A percentile compares a stretch with the other conserved stretches of the same genome.
These are phyloP conservation scores for Bradypus variegatus DNA, from an alignment of 2,797 vertebrate genomes.

Conservation along the genomic window DNA sequence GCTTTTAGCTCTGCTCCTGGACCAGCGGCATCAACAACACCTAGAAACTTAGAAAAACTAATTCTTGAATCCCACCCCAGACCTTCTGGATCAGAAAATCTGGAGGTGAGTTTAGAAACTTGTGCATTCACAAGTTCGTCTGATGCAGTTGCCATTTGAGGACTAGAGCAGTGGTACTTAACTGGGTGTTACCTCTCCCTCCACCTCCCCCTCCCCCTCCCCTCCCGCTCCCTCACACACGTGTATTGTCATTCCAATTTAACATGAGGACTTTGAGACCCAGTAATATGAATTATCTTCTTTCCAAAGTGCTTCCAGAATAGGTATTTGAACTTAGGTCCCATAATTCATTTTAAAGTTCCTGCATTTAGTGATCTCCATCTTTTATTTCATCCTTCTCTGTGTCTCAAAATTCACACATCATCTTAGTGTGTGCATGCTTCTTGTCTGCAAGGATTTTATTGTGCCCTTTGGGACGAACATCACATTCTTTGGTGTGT, in stretches of 20 bases:
- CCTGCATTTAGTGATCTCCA: background rate
- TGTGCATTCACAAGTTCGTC: background rate
- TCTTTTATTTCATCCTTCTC: background rate
- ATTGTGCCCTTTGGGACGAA: background rate
- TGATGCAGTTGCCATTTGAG: background rate
- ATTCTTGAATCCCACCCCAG: background rate
- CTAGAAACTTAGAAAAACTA: background rate
- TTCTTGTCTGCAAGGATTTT: background rate
- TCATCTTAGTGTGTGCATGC: background rate
- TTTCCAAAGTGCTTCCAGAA: background rate
- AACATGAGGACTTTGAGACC: background rate
- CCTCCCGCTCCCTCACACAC: background rate
- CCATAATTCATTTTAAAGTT: background rate
- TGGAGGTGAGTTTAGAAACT: background rate
- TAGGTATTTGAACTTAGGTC: background rate
- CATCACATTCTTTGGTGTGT: background rate
- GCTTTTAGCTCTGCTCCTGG: background rate
- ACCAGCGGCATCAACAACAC: background rate
- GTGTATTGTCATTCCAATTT: background rate
- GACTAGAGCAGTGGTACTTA: background rate
- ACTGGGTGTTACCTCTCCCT: background rate
- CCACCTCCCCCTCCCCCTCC: no score
- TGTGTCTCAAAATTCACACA: background rate
- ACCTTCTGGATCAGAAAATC: background rate
- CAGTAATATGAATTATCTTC: background rate